Base-by-base conservation (phyloP, 2,797 vertebrate genomes). In the Muscicapa striata region DNA sequence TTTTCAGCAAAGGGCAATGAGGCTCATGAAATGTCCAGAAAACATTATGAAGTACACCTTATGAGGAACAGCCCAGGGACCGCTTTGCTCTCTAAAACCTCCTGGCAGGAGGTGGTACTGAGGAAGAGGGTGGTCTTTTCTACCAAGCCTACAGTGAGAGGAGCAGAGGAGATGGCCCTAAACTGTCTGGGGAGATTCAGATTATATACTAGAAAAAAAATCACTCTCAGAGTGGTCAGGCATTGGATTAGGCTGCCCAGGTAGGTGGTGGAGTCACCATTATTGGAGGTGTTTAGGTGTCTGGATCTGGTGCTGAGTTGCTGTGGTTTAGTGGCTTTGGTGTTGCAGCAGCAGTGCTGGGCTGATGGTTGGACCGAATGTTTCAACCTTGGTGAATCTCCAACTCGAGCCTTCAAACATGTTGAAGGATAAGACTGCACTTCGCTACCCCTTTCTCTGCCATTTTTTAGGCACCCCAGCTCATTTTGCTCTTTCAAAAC, bases 401-500 rank as follows among this genome's bases (percentile, higher is more conserved):
- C 6, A 19, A 5, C 27, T 46, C 21, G 3, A 64, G 11, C 45
- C 36, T 34, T 41, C 52, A 32, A 38, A n/a, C 3, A 2, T 0
- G 1, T 2, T 3, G 27, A 58, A 46, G 21, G 20, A 24, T 8
- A 13, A 52, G 2, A 1, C 20, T 36, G 26, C 6, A 48, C 17
- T 76, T 46, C 23, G 1, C 30, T 24, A 9, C 12, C 14, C 19
- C 8, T 12, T 48, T 23, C 32, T 34, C 32, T 27, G 5, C 15
- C 11, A 34, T 36, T 36, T 81, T 54, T 20, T 1, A 54, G 23
- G 22, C 19, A 57, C 1, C 1, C 1, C 10, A 10, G 12, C 6
- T 66, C 5, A 26, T 29, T 41, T 11, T 11, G 6, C 18, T 14
- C 7, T 13, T 55, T 48, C 24, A 20, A 52, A 82, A 40, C 14